These are phyloP conservation scores for Tyto alba DNA, from an alignment of 2,113 vertebrate genomes.

Conservation along the genomic window DNA sequence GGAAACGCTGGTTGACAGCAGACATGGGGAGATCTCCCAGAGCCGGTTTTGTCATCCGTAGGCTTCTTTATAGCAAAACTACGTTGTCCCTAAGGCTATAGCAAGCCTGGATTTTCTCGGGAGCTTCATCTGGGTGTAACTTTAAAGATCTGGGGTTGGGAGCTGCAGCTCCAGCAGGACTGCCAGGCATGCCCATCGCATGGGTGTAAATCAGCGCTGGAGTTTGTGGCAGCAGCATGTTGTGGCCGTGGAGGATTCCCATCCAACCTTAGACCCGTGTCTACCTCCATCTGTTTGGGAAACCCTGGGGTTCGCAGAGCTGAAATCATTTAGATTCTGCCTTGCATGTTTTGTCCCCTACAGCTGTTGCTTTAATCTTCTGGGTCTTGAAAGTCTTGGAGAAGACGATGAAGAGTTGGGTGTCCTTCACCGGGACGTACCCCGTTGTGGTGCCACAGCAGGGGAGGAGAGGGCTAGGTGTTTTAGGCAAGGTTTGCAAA, in stretches of 20 bases:
- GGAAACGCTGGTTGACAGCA: neutral
- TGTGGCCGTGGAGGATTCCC: neutral
- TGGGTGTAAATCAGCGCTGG: neutral
- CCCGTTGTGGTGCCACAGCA: accelerated
- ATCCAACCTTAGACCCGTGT: neutral
- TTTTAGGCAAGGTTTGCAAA: neutral
- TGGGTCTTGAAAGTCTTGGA: neutral
- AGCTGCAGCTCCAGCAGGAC: neutral
- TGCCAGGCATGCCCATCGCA: too few species aligned
- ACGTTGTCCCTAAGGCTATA: neutral
- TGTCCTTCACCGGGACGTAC: neutral
- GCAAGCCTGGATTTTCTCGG: neutral
- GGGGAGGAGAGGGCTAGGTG: neutral
- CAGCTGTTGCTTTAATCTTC: neutral
- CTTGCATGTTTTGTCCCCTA: neutral
- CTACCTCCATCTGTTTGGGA: neutral
- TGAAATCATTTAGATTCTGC: neutral
- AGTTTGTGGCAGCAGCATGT: neutral
- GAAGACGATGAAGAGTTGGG: neutral
- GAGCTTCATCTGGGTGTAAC: neutral
- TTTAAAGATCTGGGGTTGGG: neutral
- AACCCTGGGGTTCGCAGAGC: neutral
- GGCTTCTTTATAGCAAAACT: neutral
- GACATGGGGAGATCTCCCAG: neutral
- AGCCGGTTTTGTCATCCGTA: neutral